Evolutionary conservation across 1,140 invertebrate genomes (phyloP).

Genomic region (Halictus rubicundus): DNA sequence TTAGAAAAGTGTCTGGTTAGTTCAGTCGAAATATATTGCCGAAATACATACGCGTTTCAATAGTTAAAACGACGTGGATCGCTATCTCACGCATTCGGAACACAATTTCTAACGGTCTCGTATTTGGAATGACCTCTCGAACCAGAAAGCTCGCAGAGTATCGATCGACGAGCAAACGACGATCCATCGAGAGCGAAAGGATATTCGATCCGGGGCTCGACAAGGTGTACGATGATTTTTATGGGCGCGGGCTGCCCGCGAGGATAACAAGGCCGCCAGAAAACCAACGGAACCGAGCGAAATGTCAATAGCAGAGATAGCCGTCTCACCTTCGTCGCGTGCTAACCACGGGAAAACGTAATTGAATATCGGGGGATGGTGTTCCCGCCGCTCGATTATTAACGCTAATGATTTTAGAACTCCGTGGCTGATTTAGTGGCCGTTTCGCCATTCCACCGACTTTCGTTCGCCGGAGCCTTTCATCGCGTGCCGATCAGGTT

Average conservation of each 20-base stretch:
- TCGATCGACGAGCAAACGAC: too few relatives aligned
- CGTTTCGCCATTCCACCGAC: conserved; percentile 5
- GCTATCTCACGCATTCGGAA: too few relatives aligned
- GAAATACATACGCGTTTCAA: too few relatives aligned
- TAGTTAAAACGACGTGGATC: too few relatives aligned
- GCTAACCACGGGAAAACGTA: conserved; percentile 49
- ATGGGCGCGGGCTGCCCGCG: conserved; percentile 36
- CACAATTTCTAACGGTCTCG: too few relatives aligned
- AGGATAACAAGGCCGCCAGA: conserved; percentile 38
- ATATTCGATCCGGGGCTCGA: conserved; percentile 4
- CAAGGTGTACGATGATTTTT: conserved; percentile 47
- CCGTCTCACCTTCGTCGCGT: conserved; percentile 52
- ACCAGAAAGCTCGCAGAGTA: too few relatives aligned
- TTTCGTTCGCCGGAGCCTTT: background rate
- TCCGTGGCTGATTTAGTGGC: conserved; percentile 49
- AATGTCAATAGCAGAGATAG: conserved; percentile 60
- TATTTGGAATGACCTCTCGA: too few relatives aligned
- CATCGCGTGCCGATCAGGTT: background rate
- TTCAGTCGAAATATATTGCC: too few relatives aligned
- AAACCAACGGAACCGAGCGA: conserved; percentile 34
- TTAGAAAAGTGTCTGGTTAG: too few relatives aligned
- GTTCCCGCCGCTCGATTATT: conserved; percentile 57
- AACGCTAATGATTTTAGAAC: conserved; percentile 63
- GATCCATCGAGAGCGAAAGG: conserved; percentile 1
- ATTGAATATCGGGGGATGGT: conserved; percentile 60